Base-by-base conservation (phyloP, 2,797 vertebrate species). In the Hozukius guyotensis region DNA sequence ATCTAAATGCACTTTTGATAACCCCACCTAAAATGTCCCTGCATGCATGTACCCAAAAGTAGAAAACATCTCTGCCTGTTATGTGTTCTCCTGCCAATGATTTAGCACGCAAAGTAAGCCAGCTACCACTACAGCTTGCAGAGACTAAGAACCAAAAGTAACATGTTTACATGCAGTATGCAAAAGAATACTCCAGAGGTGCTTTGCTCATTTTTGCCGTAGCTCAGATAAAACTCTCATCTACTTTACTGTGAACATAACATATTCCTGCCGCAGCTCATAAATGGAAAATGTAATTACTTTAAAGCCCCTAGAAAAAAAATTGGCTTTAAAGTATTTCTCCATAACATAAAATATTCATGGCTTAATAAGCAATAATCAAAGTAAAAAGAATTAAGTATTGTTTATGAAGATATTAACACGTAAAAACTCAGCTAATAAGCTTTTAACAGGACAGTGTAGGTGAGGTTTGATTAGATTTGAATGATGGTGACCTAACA, bases 1-100 rank as follows among this genome's bases (percentile, higher is more conserved):
- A 57, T 66, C 70, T 22, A 69, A 83, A 84, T 76, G 53, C 27
- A 80, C 56, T 75, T 76, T 55, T 76, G n/a, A 75, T 60, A 77
- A 82, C 56, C 24, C 32, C 27, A 18, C 9, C 10, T 67, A 29
- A 60, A 34, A 65, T 53, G 12, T 38, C 29, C 27, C 27, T n/a
- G 27, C 34, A 61, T 42, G 66, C 64, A 55, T 59, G 63, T 69
- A 70, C n/a, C 77, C 34, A 75, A 66, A 77, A 72, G 66, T 57
- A 69, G 25, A 78, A 53, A 66, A 46, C n/a, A 55, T 64, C 62
- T 72, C 14, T 72, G 24, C 31, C 34, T 65, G 62, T 55, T 70
- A 53, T 82, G 67, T 55, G 29, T 69, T 85, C 62, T 61, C 46
- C 61, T 77, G 84, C 81, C 77, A 86, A 16, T 55, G n/a, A 73